Percentiles rank a stretch among this genome's conserved stretches.
Conservation (phyloP, 2,113 vertebrate genomes). For the Salvelinus namaycush region DNA sequence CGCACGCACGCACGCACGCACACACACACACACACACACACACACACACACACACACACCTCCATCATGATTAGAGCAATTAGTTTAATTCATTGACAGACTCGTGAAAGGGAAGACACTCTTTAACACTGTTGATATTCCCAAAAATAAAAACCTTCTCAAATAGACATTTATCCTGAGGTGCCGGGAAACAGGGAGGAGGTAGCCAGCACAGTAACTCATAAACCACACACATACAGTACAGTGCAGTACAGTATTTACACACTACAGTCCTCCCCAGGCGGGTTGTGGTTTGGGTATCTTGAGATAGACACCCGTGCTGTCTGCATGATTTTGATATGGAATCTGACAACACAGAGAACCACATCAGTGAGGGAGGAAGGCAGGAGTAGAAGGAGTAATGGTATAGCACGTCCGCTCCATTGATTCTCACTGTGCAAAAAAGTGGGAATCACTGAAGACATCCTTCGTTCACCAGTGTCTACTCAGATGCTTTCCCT, state of each 20-base stretch:
- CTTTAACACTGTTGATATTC: slow-evolving; percentile 51
- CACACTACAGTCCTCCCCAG: too few species aligned
- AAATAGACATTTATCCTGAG: slow-evolving; percentile 34
- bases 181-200: slow-evolving; percentile 9
- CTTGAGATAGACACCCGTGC: too few species aligned
- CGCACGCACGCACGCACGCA: not conserved
- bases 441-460: too few species aligned
- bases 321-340: too few species aligned
- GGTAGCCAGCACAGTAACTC: slow-evolving; percentile 15
- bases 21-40: not conserved
- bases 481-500: too few species aligned
- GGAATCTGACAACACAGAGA: too few species aligned
- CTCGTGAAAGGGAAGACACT: slow-evolving; percentile 35
- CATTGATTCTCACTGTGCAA: too few species aligned
- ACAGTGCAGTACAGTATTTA: not conserved
- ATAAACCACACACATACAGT: slow-evolving; percentile 1
- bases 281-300: too few species aligned
- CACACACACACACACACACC: slow-evolving; percentile 25
- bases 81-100: slow-evolving; percentile 65
- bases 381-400: too few species aligned
- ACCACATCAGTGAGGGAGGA: too few species aligned
- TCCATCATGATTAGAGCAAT: slow-evolving; percentile 53
- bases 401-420: too few species aligned
- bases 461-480: too few species aligned
- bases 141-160: slow-evolving; percentile 33